Evolutionary conservation across 2,113 vertebrate genomes (phyloP).

Genomic region (Callaeas wilsoni): DNA sequence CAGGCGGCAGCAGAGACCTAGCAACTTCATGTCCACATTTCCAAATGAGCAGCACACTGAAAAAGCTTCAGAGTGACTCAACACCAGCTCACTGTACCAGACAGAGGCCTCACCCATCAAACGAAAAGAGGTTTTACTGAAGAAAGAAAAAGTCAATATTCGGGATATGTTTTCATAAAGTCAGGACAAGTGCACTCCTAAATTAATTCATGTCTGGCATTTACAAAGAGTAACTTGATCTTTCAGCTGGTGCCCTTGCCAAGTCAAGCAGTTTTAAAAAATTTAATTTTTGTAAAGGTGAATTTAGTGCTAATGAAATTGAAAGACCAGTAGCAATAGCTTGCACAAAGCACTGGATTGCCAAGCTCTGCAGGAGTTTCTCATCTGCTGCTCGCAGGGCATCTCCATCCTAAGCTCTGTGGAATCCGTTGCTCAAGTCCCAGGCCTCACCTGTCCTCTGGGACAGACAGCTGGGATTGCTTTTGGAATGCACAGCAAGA

Average conservation of each 20-base stretch:
- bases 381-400: not conserved
- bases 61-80: not conserved
- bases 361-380: not conserved
- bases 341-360: not conserved
- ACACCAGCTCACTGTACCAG: not conserved
- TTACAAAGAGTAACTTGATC: slow-evolving; percentile 73
- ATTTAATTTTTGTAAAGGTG: slow-evolving; percentile 73
- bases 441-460: not conserved
- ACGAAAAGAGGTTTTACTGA: not conserved
- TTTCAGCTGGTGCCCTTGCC: slow-evolving; percentile 71
- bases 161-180: slow-evolving; percentile 64
- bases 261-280: slow-evolving; percentile 74
- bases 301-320: slow-evolving; percentile 79
- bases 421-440: not conserved
- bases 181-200: slow-evolving; percentile 64
- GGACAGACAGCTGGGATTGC: accelerated
- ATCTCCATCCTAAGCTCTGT: not conserved
- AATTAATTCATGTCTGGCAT: slow-evolving; percentile 77
- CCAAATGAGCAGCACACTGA: not conserved
- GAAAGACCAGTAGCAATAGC: slow-evolving; percentile 54
- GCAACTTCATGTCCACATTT: not conserved
- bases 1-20: not conserved
- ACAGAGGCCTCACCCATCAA: not conserved
- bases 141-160: slow-evolving; percentile 56
- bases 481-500: accelerated